phyloP scores from a whole-genome alignment of 2,888 invertebrate species.

The Dryobota labecula region DNA sequence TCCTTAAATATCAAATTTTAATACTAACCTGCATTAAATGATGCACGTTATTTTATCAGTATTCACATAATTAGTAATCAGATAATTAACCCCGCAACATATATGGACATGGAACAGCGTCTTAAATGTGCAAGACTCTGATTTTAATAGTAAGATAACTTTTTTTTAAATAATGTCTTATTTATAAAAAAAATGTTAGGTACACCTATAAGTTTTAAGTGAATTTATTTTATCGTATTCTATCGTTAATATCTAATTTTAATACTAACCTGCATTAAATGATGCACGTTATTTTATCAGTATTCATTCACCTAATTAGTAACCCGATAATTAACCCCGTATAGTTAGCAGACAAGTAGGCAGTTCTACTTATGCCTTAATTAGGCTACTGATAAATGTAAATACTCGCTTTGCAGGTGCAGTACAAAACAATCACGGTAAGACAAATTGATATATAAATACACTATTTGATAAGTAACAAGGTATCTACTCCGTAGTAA shows the following conservation, averaged over 20 bases:
- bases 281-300: neutral
- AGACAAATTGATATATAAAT: no score
- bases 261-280: no score
- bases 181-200: no score
- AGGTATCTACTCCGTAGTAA: no score
- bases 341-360: constrained; percentile 8
- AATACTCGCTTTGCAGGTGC: constrained; percentile 66
- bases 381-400: constrained; percentile 3
- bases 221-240: neutral
- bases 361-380: neutral
- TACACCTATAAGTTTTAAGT: neutral
- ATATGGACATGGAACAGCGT: constrained; percentile 99
- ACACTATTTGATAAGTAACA: neutral
- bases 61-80: neutral
- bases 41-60: neutral
- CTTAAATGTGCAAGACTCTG: constrained; percentile 94
- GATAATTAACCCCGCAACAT: no score
- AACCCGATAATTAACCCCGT: constrained; percentile 9
- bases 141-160: constrained; percentile 73
- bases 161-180: no score
- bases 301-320: neutral
- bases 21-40: no score
- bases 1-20: no score
- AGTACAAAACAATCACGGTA: constrained; percentile 75
- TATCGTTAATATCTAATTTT: no score